Evolutionary conservation across 1,140 invertebrate species (phyloP).

Genomic region (Caenorhabditis remanei): DNA sequence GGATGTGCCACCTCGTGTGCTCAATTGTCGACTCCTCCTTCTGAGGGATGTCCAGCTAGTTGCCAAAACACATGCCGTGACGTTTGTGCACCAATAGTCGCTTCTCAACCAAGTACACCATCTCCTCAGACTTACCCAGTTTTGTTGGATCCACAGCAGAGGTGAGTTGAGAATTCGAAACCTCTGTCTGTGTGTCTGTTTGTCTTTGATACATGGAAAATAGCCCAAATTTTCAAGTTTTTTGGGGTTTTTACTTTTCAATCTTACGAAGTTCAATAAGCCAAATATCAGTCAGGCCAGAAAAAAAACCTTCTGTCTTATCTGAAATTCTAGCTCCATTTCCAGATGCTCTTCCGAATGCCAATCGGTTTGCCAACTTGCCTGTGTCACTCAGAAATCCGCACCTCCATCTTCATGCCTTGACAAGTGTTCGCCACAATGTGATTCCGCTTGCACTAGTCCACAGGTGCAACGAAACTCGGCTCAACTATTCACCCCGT

Average conservation of each 20-base stretch:
- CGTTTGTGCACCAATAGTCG: constrained; percentile 46
- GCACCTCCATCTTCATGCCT: constrained; percentile 54
- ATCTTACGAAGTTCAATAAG: too few species aligned
- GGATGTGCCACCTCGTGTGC: constrained; percentile 1
- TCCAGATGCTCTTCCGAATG: constrained; percentile 59
- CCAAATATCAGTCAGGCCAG: too few species aligned
- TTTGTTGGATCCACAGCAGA: constrained; percentile 50
- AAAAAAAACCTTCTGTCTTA: too few species aligned
- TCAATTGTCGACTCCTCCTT: constrained; percentile 8
- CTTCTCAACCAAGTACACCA: constrained; percentile 32
- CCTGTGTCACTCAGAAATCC: constrained; percentile 56
- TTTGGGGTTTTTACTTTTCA: too few species aligned
- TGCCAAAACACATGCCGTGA: constrained; percentile 41
- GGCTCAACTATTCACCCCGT: constrained; percentile 44
- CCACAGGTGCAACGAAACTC: constrained; percentile 56
- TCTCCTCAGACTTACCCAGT: constrained; percentile 40
- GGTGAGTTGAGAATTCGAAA: not conserved
- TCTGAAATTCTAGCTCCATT: not conserved
- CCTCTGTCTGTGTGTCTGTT: too few species aligned
- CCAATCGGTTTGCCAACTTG: constrained; percentile 55
- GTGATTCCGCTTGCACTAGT: constrained; percentile 51
- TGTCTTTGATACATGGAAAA: too few species aligned
- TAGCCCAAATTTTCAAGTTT: too few species aligned
- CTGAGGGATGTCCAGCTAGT: constrained; percentile 41
- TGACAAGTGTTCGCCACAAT: constrained; percentile 58